Evolutionary conservation across 1,140 invertebrate genomes (phyloP).

Genomic region (Phymastichus coffea): DNA sequence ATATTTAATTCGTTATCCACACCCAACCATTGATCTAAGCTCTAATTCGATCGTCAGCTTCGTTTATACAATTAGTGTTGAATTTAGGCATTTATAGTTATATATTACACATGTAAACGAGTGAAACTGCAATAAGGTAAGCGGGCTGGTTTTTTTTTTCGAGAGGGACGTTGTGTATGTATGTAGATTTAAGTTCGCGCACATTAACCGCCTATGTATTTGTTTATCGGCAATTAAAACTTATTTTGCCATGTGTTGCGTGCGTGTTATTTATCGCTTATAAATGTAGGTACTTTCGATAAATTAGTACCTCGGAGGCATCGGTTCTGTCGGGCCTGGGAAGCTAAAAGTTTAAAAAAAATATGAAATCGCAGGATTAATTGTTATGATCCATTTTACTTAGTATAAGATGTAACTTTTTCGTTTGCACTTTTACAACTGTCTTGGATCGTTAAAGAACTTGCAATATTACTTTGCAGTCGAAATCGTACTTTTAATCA

Average conservation of each 20-base stretch:
- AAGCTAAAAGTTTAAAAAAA: conserved; percentile 58
- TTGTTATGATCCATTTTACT: conserved; percentile 26
- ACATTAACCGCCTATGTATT: conserved; percentile 22
- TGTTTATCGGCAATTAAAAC: conserved; percentile 23
- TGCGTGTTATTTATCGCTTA: conserved; percentile 25
- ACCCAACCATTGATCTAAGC: conserved; percentile 21
- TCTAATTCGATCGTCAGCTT: conserved; percentile 19
- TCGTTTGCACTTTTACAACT: conserved; percentile 2
- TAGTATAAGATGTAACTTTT: conserved; percentile 56
- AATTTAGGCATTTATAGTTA: too few relatives aligned
- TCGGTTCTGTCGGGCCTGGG: conserved; percentile 58
- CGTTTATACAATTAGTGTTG: conserved; percentile 6
- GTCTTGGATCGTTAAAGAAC: too few relatives aligned
- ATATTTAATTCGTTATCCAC: conserved; percentile 9
- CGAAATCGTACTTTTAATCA: too few relatives aligned
- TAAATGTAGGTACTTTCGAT: conserved; percentile 25
- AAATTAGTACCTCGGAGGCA: conserved; percentile 57
- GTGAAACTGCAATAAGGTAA: conserved; percentile 31
- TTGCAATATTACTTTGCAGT: too few relatives aligned
- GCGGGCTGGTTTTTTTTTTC: conserved; percentile 32
- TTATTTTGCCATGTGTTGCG: too few relatives aligned
- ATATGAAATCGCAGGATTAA: conserved; percentile 56
- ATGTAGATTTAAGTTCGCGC: conserved; percentile 25
- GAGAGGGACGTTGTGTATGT: conserved; percentile 32
- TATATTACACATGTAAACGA: conserved; percentile 33